Conservation (phyloP, 2,797 vertebrate genomes). For the Tolypeutes matacus region DNA sequence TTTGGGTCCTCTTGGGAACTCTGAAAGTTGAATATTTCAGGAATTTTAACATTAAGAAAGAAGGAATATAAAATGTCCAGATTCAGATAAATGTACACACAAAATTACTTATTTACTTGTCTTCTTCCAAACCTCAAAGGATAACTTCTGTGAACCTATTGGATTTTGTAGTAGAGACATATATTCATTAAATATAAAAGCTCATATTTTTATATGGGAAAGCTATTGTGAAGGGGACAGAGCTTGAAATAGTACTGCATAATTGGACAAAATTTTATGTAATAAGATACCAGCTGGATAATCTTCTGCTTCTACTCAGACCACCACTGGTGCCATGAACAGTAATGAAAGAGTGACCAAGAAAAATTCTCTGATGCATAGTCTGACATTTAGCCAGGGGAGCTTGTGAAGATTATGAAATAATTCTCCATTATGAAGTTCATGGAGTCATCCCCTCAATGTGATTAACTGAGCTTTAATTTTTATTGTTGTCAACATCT, state of each 20-base stretch:
- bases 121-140: constrained; percentile 42
- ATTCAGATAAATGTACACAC: constrained; percentile 12
- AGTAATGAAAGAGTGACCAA: constrained; percentile 23
- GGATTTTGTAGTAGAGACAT: neutral
- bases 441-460: neutral
- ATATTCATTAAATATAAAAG: neutral
- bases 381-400: neutral
- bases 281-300: constrained; percentile 41
- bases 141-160: neutral
- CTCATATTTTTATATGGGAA: constrained; percentile 33
- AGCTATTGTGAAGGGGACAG: neutral
- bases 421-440: constrained; percentile 5
- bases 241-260: neutral
- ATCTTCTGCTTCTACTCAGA: constrained; percentile 10
- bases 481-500: constrained; percentile 51
- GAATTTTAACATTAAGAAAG: neutral
- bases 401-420: constrained; percentile 52
- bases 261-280: neutral
- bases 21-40: neutral
- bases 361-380: neutral
- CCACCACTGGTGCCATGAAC: neutral
- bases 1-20: neutral
- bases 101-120: neutral
- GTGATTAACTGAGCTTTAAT: constrained; percentile 50
- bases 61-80: neutral